Evolutionary conservation across 1,140 invertebrate species (phyloP).

Genomic region (Drosophila melanogaster): Release_6_plus_ISO1_MT NT_033777.3:29368501-29369000

Average conservation of each 20-base stretch:
- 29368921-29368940: conserved; percentile 79
- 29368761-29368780: conserved; percentile 43
- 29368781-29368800: conserved; percentile 42
- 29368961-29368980: conserved; percentile 39
- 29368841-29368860: not conserved
- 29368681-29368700: conserved; percentile 39
- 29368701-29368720: conserved; percentile 51
- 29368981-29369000: not conserved
- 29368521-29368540: not conserved
- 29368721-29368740: conserved; percentile 12
- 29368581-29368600: conserved; percentile 42
- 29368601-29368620: conserved; percentile 52
- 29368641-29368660: conserved; percentile 34
- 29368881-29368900: conserved; percentile 46
- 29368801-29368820: conserved; percentile 1
- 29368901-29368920: conserved; percentile 36
- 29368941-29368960: conserved; percentile 69
- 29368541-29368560: not conserved
- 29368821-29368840: conserved; percentile 5
- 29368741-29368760: not conserved
- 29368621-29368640: conserved; percentile 34
- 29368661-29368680: conserved; percentile 45
- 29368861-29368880: conserved; percentile 72
- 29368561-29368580: conserved; percentile 37
- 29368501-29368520: no score